Conservation (phyloP, 2,113 vertebrate genomes). For the Gobiocypris rarus region DNA sequence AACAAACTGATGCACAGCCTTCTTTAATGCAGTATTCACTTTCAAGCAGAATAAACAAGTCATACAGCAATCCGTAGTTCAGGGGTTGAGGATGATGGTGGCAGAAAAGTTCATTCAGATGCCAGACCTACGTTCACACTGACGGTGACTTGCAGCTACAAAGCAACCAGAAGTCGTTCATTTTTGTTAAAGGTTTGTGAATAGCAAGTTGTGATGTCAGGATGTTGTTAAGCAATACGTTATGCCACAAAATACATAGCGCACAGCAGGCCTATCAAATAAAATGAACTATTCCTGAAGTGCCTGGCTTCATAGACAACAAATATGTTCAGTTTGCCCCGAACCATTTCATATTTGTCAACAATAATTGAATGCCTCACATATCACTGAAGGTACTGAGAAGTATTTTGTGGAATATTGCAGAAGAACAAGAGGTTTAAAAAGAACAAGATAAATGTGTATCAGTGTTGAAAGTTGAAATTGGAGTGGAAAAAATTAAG, state of each 20-base stretch:
- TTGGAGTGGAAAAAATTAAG: background rate
- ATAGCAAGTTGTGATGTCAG: background rate
- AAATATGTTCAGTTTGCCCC: background rate
- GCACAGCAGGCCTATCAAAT: background rate
- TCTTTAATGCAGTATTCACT: constrained; percentile 7
- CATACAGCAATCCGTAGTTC: background rate
- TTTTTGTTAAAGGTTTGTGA: background rate
- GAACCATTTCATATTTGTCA: background rate
- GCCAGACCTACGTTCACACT: background rate
- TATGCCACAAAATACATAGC: background rate
- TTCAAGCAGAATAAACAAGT: constrained; percentile 9
- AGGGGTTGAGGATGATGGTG: background rate
- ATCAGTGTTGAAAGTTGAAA: background rate
- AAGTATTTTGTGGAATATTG: background rate
- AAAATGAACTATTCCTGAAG: background rate
- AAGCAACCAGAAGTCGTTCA: background rate
- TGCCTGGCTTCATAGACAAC: background rate
- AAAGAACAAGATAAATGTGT: background rate
- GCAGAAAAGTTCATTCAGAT: background rate
- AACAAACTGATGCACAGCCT: constrained; percentile 12
- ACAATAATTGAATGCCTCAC: background rate
- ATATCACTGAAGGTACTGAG: background rate
- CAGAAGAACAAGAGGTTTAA: background rate
- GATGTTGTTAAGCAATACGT: no score
- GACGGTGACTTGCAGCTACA: background rate